A percentile compares a stretch with the other conserved stretches of the same genome.
Conservation (phyloP, 2,888 invertebrate genomes). For the Barypeithes pellucidus region DNA sequence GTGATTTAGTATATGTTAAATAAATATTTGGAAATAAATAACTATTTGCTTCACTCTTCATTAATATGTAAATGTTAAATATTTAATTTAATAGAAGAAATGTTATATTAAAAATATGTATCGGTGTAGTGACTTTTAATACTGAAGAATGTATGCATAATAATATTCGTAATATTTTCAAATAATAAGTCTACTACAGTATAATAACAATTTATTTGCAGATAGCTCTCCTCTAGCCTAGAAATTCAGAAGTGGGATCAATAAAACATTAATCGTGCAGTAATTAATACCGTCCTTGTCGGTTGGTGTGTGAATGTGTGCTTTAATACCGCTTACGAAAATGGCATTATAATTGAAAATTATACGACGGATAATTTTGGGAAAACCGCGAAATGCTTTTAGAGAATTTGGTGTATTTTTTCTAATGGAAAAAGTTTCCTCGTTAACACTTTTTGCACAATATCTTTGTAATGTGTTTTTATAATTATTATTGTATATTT, state of each 20-base stretch:
- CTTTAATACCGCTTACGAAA: slow-evolving; percentile 49
- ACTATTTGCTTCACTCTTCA: too few relatives aligned
- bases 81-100: too few relatives aligned
- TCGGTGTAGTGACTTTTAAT: too few relatives aligned
- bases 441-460: not conserved
- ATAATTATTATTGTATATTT: not conserved
- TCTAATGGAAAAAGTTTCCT: slow-evolving; percentile 23
- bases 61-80: too few relatives aligned
- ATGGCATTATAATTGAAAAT: slow-evolving; percentile 49
- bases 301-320: slow-evolving; percentile 60
- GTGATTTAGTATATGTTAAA: too few relatives aligned
- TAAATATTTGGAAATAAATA: too few relatives aligned
- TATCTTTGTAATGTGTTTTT: not conserved
- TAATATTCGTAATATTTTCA: too few relatives aligned
- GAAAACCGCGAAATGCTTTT: slow-evolving; percentile 21
- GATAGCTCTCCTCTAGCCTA: slow-evolving; percentile 60
- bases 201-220: slow-evolving; percentile 59
- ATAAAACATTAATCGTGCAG: slow-evolving; percentile 67
- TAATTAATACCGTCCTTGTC: slow-evolving; percentile 70
- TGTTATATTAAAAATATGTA: too few relatives aligned
- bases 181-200: not conserved
- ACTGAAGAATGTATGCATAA: too few relatives aligned
- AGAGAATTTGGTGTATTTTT: slow-evolving; percentile 11
- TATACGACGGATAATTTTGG: slow-evolving; percentile 32
- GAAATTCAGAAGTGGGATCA: slow-evolving; percentile 60